phyloP scores from a whole-genome alignment of 2,113 vertebrate species.

The Pygoscelis antarcticus region DNA sequence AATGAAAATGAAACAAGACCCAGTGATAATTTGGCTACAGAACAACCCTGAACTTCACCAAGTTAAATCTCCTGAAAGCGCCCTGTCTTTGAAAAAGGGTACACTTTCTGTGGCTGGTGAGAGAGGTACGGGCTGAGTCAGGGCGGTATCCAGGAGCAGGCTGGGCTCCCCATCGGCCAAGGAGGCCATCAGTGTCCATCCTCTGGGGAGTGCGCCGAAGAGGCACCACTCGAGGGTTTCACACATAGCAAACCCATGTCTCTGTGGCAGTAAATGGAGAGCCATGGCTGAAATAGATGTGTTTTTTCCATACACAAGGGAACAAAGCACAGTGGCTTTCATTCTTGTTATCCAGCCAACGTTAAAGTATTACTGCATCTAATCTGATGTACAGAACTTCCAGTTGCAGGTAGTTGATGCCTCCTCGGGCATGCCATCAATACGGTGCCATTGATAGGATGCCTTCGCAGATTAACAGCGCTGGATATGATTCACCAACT shows the following conservation, averaged over 20 bases:
- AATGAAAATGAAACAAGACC: neutral
- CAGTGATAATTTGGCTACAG: neutral
- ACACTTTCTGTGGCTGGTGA: neutral
- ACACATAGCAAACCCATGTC: neutral
- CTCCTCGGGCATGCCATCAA: neutral
- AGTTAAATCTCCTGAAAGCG: neutral
- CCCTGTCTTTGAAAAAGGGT: neutral
- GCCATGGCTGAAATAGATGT: accelerated
- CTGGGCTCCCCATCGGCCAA: accelerated
- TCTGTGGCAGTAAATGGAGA: neutral
- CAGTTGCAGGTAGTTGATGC: neutral
- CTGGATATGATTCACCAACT: neutral
- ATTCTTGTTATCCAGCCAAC: neutral
- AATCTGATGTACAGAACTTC: neutral
- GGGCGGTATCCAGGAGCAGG: accelerated
- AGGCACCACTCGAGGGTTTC: neutral
- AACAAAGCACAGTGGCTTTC: neutral
- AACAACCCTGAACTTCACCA: neutral
- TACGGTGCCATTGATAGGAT: neutral
- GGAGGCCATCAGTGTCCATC: too few species aligned
- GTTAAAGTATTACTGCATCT: neutral
- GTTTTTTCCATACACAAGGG: neutral
- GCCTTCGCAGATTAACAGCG: neutral
- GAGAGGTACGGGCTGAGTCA: neutral
- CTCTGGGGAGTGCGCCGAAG: accelerated